Base-by-base conservation (phyloP, 1,140 invertebrate species). In the Trachymyrmex septentrionalis region DNA sequence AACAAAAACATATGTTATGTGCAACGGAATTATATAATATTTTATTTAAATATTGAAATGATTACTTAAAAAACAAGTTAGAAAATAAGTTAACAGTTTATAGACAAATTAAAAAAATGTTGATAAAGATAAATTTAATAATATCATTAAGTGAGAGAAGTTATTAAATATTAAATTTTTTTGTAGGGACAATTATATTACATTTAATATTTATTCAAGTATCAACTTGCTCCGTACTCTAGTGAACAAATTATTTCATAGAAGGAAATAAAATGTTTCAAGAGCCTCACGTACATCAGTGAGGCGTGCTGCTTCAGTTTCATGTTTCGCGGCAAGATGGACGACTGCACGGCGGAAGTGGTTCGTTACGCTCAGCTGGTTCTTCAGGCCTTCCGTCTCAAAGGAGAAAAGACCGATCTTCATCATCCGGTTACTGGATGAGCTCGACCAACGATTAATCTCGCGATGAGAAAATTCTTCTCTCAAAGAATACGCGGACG, bases 391-490 rank as follows among this genome's bases (percentile, higher is more conserved):
- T 38, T 21, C 19, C 44, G 87, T 89, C 88, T 87, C 85, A 78
- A 87, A 87, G 77, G 72, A 90, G 34, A 34, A 44, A 64, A 81
- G 19, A 87, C 69, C 81, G 75, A 86, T 87, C 88, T 85, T 90
- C 88, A 82, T 87, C 88, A 84, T 90, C 63, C 12, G 27, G 44
- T 67, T 61, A 81, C 57, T 61, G 34, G 86, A 82, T 66, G 86
- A 89, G 44, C 85, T 90, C 71, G 59, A 63, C 66, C 76, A 80
- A 75, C 88, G 89, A 91, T 91, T 91, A 91, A 91, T 91, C 86
- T 91, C 53, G 50, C 80, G 82, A 82, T 53, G 69, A 87, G 67
- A 81, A 77, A 87, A 90, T 21, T 69, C 85, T 72, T 66, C 19
- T 44, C 66, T 90, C 86, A 86, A 90, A 90, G 88, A 82, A 85